Evolutionary conservation across 1,140 invertebrate genomes (phyloP), one percentile per base, ranked within the genome.

Genomic region (Aphaenogaster ashmeadi): DNA sequence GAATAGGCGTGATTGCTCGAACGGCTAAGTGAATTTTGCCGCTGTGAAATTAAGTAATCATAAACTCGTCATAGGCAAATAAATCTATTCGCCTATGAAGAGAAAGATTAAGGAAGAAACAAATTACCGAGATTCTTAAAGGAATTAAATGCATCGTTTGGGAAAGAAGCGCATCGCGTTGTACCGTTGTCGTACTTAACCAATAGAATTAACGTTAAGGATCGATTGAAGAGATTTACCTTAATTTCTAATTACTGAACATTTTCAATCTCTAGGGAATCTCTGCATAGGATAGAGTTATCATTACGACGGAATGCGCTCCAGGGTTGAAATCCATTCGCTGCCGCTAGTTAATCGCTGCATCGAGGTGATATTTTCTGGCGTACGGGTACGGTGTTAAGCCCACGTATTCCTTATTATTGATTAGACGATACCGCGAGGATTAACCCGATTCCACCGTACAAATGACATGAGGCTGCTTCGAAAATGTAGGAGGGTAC

Each of bases 381-480:
- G 27, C 41, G 0, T 50, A 60, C 50, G 5, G n/a, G n/a, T n/a
- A 38, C 5, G 27, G 41, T 11, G 52, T 47, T 54, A 21, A 74
- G 44, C 69, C 64, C 18, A 50, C 74, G 52, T 69, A 84, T 67
- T 74, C 69, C 54, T 75, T 66, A 64, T 50, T 75, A 75, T 56
- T 33, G 54, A 80, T 77, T 77, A n/a, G 80, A 87, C 78, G 83
- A 89, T 86, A 87, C 87, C 87, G 27, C 60, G 47, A 47, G 67
- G 64, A 90, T 88, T 87, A 91, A 87, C 15, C 67, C 74, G 75
- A 36, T 71, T 69, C 77, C 81, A 27, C 15, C 47, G 36, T 81
- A 75, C 54, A 92, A 94, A 94, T 91, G 92, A 92, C 92, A 90
- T 81, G 87, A 74, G 69, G 71, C 52, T 64, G 75, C 67, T n/a